Evolutionary conservation across 2,797 vertebrate species (phyloP).

Genomic region (Catharus ustulatus): DNA sequence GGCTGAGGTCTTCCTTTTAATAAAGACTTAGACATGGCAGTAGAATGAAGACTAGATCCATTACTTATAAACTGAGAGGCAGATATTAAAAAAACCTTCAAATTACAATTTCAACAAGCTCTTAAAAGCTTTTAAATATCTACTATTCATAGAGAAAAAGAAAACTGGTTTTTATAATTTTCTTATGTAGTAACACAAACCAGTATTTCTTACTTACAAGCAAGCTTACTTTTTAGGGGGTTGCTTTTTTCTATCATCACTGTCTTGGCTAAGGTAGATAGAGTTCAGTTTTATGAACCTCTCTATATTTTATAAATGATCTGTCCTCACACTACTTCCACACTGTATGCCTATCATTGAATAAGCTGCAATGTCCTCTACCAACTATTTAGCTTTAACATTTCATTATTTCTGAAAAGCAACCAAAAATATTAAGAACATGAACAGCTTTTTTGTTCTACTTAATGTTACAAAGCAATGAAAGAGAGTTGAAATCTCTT

Average conservation of each 20-base stretch:
- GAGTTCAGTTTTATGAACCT: not conserved
- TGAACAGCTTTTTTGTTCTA: not conserved
- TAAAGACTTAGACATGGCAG: not conserved
- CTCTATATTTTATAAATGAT: not conserved
- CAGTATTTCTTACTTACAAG: not conserved
- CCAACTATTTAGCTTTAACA: not conserved
- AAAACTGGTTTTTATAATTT: not conserved
- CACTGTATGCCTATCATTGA: not conserved
- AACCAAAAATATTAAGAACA: not conserved
- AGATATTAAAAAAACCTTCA: not conserved
- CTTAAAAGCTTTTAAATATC: not conserved
- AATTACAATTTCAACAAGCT: not conserved
- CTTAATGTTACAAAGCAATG: not conserved
- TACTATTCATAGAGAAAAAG: not conserved
- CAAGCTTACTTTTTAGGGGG: not conserved
- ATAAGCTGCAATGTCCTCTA: not conserved
- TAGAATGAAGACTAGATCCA: not conserved
- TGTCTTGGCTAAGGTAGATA: not conserved
- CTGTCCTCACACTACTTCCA: not conserved
- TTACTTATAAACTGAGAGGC: not conserved
- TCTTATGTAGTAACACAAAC: not conserved
- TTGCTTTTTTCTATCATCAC: not conserved
- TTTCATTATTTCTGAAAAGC: not conserved
- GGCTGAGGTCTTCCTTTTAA: not conserved
- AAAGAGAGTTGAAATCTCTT: conserved; percentile 31